phyloP scores from a whole-genome alignment of 2,113 vertebrate species.

The Bolborhynchus lineola region DNA sequence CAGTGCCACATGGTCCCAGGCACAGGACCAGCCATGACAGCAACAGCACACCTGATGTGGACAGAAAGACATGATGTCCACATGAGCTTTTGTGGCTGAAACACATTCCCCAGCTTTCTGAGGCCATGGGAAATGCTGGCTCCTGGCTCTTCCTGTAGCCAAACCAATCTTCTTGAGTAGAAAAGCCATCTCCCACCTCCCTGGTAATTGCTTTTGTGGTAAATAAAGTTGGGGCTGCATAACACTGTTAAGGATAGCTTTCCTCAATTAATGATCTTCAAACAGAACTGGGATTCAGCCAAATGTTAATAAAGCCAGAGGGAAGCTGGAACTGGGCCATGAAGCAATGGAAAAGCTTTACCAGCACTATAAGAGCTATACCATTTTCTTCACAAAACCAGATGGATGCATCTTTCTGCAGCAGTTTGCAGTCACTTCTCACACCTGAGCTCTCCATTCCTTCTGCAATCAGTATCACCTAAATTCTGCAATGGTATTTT shows the following conservation, averaged over 20 bases:
- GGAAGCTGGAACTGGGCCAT: background rate
- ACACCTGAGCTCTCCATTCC: background rate
- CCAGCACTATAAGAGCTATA: background rate
- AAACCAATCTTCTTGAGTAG: background rate
- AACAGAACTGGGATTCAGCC: background rate
- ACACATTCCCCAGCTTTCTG: background rate
- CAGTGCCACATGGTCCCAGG: fast-evolving
- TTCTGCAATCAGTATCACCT: background rate
- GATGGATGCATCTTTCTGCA: background rate
- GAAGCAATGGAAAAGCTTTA: background rate
- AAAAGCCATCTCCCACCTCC: background rate
- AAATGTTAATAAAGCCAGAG: background rate
- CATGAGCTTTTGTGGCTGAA: background rate
- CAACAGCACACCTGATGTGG: background rate
- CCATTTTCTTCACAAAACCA: background rate
- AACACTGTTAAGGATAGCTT: background rate
- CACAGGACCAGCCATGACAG: fast-evolving
- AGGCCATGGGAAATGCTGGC: background rate
- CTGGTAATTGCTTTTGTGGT: background rate
- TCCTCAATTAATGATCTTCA: background rate
- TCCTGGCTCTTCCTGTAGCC: background rate
- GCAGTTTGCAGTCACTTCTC: background rate
- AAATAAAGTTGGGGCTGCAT: background rate
- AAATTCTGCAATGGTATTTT: background rate
- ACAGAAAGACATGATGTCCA: background rate